phyloP scores from a whole-genome alignment of 1,140 invertebrate genomes.

The Lerema accius region DNA sequence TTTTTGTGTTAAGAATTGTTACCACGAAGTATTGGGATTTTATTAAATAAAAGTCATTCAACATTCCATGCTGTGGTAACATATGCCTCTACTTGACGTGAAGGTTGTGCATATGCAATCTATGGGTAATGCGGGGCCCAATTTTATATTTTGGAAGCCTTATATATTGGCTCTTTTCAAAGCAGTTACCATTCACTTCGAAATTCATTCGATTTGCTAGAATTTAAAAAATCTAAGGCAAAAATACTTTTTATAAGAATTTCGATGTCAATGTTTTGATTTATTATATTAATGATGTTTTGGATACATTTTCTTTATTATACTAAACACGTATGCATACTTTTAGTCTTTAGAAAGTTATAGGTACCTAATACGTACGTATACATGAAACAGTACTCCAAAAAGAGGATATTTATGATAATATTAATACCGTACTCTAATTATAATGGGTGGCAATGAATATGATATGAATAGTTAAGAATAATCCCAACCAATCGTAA shows the following conservation, averaged over 20 bases:
- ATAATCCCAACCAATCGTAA: not conserved
- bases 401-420: too few relatives aligned
- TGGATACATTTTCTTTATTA: conserved; percentile 6
- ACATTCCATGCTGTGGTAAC: conserved; percentile 67
- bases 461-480: not conserved
- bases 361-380: too few relatives aligned
- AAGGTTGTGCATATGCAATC: conserved; percentile 58
- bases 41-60: conserved; percentile 51
- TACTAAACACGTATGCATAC: not conserved
- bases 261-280: conserved; percentile 6
- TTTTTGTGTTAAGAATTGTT: not conserved
- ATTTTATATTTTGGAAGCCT: conserved; percentile 9
- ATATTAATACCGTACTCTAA: too few relatives aligned
- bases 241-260: not conserved
- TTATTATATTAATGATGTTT: not conserved
- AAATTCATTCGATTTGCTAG: conserved; percentile 9
- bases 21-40: conserved; percentile 28
- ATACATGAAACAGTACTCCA: too few relatives aligned
- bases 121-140: conserved; percentile 43
- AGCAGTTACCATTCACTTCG: conserved; percentile 7
- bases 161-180: conserved; percentile 17
- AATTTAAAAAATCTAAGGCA: not conserved
- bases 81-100: conserved; percentile 47
- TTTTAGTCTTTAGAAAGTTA: too few relatives aligned
- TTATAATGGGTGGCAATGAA: not conserved